Evolutionary conservation across 2,888 invertebrate species (phyloP), one percentile per base, ranked within the genome.

Genomic region (Electrophaes corylata): DNA sequence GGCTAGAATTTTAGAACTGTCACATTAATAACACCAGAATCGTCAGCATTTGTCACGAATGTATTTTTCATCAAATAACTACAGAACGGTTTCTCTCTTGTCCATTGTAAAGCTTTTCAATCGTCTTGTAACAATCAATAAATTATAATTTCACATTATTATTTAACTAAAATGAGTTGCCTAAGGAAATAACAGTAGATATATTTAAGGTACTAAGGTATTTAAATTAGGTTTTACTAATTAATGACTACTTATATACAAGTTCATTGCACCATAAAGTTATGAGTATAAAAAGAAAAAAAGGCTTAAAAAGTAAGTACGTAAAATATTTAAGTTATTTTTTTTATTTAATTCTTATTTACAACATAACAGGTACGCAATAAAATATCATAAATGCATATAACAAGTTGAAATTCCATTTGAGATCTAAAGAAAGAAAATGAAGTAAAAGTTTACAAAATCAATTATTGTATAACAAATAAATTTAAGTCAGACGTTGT

Each of bases 231-330:
- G 44, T 37, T 44, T 65, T 65, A 43, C 72, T 67, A 48, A 5
- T 50, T 59, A 55, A 73, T 66, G 19, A 54, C 54, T 49, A 49
- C 31, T 19, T 49, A 49, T 54, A 54, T 47, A 54, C 47, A 43
- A 44, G 39, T 37, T 19, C 29, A 53, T 41, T 54, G 47, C 54
- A 48, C 46, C 40, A 54, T 23, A 31, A 35, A 49, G 29, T 49
- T 8, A 19, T 31, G 11, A 50, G 11, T 20, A n/a, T n/a, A 49
- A 29, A 31, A 19, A 23, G 12, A 12, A 23, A 4, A 44, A 43
- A 44, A 45, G 14, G 12, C 23, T 19, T 1, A 45, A 37, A 20
- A 29, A 8, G 12, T 44, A 29, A 8, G 12, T 44, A 14, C 4
- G 12, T 18, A 49, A 11, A 51, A 51, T 41, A 31, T 41, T 29